These are phyloP conservation scores for Rhadina sibilatrix DNA, from an alignment of 2,113 vertebrate species.

Conservation along the genomic window DNA sequence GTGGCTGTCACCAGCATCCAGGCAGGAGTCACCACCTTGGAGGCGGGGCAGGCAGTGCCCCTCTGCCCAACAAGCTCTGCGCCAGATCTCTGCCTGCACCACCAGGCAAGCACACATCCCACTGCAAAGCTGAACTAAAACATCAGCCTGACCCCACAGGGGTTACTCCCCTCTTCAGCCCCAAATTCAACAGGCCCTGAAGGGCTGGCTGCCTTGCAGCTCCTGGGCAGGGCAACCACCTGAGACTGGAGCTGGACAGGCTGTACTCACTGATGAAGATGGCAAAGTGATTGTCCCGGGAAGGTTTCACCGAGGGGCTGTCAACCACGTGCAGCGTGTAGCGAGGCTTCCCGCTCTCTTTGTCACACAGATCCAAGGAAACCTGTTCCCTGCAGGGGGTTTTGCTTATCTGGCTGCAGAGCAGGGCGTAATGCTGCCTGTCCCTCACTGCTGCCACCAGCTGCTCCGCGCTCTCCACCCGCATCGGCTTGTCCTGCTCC, in stretches of 20 bases:
- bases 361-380: constrained; percentile 85
- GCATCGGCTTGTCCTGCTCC: constrained; percentile 80
- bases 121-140: not conserved
- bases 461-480: constrained; percentile 70
- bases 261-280: constrained; percentile 92
- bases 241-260: not conserved
- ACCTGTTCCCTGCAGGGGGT: constrained; percentile 66
- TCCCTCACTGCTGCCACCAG: constrained; percentile 84
- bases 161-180: not conserved
- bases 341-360: constrained; percentile 79
- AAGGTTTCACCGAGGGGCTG: constrained; percentile 77
- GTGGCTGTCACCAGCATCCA: not conserved
- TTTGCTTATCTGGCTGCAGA: constrained; percentile 83
- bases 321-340: constrained; percentile 92
- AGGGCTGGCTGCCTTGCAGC: not conserved
- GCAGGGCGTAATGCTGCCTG: constrained; percentile 85
- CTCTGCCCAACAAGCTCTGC: not conserved
- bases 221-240: not conserved
- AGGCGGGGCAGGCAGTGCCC: not conserved
- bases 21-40: not conserved
- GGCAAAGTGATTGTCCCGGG: constrained; percentile 85
- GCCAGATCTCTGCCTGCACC: not conserved
- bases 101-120: not conserved
- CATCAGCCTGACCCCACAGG: rapidly evolving
- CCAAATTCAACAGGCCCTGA: not conserved